Evolutionary conservation across 2,888 invertebrate genomes (phyloP).

Genomic region (Clunio marinus): DNA sequence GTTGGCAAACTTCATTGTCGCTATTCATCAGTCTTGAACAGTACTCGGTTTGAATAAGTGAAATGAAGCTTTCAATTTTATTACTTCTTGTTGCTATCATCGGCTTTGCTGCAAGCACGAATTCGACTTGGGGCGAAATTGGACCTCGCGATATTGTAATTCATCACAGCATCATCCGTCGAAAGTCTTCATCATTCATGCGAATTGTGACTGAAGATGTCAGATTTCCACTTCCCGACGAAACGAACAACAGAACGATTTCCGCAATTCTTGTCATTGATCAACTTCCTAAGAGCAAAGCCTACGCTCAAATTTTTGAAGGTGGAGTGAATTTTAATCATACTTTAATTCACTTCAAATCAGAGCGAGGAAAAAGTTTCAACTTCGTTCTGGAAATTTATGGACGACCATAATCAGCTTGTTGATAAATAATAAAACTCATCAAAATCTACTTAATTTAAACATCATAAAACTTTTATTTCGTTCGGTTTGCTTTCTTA

Average conservation of each 20-base stretch:
- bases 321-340: constrained; percentile 50
- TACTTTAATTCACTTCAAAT: constrained; percentile 51
- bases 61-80: constrained; percentile 9
- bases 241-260: constrained; percentile 43
- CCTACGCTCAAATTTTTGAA: constrained; percentile 46
- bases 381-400: constrained; percentile 52
- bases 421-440: background rate
- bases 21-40: too few relatives aligned
- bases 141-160: constrained; percentile 22
- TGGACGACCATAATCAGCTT: constrained; percentile 41
- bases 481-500: background rate
- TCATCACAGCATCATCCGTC: constrained; percentile 6
- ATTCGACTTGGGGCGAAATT: constrained; percentile 38
- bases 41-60: background rate
- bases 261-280: constrained; percentile 50
- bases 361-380: constrained; percentile 50
- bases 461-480: constrained; percentile 15
- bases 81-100: too few relatives aligned
- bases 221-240: constrained; percentile 40
- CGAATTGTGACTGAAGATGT: constrained; percentile 43
- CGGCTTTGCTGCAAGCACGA: background rate
- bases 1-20: too few relatives aligned
- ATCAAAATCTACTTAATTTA: background rate
- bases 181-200: constrained; percentile 44
- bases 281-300: constrained; percentile 50